Evolutionary conservation across 2,797 vertebrate genomes (phyloP), one percentile per base, ranked within the genome.

Genomic region (Tachyglossus aculeatus): DNA sequence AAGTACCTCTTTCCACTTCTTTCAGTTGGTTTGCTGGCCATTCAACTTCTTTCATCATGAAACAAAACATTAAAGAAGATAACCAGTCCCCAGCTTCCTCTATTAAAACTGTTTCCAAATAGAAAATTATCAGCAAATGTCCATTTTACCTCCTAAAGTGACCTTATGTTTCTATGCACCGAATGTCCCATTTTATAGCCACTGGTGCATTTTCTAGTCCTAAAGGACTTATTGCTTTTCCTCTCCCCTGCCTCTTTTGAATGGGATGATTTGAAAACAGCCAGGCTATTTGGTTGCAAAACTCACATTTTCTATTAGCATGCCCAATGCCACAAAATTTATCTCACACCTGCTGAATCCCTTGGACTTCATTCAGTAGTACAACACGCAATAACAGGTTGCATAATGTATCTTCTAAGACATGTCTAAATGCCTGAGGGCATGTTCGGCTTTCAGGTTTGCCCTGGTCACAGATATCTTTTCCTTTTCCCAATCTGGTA

Each of bases 401-500:
- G 82, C 67, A 53, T 86, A 84, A 84, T 47, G 22, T 67, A 51
- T 86, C 83, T 88, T 86, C 87, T 84, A 73, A 82, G 84, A 65
- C 59, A 27, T 78, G 88, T 89, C 73, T 64, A 77, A 83, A 77
- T 7, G 80, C 73, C 71, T 66, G 78, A 66, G 29, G 24, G 5
- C 57, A 19, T 80, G 67, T 76, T n/a, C 41, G 18, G 24, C 80
- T 74, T 74, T 0, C 72, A 7, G 61, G 55, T 73, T 80, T 63
- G 19, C 83, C 80, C 77, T 76, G 67, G 66, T 56, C 16, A 69
- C 66, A 78, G 72, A 86, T 83, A 80, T 76, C 80, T 86, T 86
- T 92, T 90, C 86, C 87, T 74, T 78, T 85, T 74, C n/a, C 34
- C 82, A 87, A 68, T 81, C 82, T 91, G 88, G 78, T 66, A 34